A percentile compares a stretch with the other conserved stretches of the same genome.
phyloP scores from a whole-genome alignment of 2,113 vertebrate species.

The Gavialis gangeticus region DNA sequence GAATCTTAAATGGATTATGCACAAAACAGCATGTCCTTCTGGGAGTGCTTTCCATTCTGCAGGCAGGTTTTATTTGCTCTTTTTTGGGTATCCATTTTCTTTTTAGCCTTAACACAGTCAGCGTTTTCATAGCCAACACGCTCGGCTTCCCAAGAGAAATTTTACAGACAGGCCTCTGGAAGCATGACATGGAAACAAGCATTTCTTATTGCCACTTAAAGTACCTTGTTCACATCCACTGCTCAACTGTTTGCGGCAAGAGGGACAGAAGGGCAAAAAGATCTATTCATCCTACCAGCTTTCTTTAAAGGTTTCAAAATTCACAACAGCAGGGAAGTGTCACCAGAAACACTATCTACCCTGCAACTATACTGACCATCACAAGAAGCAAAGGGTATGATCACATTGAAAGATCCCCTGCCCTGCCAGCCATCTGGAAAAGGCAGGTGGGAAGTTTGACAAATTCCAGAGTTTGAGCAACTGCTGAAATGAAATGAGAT shows the following conservation, averaged over 20 bases:
- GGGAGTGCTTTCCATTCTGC: not conserved
- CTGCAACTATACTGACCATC: not conserved
- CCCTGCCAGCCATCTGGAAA: not conserved
- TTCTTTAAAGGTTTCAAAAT: not conserved
- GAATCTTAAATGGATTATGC: constrained; percentile 60
- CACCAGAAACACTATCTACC: not conserved
- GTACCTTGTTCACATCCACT: not conserved
- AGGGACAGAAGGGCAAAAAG: not conserved
- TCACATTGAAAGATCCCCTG: not conserved
- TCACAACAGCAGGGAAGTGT: not conserved
- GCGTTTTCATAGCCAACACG: not conserved
- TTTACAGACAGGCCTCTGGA: not conserved
- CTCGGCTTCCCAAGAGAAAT: not conserved
- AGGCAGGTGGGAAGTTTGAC: not conserved
- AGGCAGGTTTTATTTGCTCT: constrained; percentile 29
- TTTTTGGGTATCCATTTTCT: not conserved
- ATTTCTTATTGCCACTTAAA: not conserved
- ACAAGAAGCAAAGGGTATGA: not conserved
- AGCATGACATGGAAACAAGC: not conserved
- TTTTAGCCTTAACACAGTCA: not conserved
- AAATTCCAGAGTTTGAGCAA: not conserved
- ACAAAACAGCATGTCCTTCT: constrained; percentile 54
- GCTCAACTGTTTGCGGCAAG: not conserved
- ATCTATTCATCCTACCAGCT: not conserved
- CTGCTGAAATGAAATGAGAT: not conserved